Evolutionary conservation across 2,888 invertebrate species (phyloP).

Genomic region (Thyatira batis): DNA sequence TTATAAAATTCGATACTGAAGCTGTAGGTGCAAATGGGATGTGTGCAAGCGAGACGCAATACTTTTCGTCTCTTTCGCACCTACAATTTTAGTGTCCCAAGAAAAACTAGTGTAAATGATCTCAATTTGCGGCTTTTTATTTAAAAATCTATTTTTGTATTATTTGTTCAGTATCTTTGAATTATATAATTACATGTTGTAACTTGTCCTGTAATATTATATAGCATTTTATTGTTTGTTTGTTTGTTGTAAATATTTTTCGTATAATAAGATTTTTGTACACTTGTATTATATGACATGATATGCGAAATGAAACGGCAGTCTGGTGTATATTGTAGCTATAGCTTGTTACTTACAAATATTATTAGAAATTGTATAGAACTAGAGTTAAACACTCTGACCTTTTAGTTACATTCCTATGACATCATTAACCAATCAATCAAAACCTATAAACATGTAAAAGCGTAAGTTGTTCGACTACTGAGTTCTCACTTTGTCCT

Average conservation of each 20-base stretch:
- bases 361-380: neutral
- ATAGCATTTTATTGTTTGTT: neutral
- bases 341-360: slow-evolving; percentile 6
- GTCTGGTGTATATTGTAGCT: slow-evolving; percentile 8
- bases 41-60: too few relatives aligned
- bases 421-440: neutral
- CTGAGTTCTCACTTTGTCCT: neutral
- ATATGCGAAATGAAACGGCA: neutral
- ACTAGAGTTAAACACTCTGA: neutral
- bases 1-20: too few relatives aligned
- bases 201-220: neutral
- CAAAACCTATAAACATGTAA: neutral
- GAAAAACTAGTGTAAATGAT: too few relatives aligned
- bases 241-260: slow-evolving; percentile 6
- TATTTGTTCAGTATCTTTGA: neutral
- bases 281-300: slow-evolving; percentile 3
- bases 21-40: too few relatives aligned
- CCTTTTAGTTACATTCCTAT: neutral
- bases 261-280: slow-evolving; percentile 6
- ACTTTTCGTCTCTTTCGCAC: neutral
- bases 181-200: neutral
- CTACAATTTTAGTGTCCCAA: neutral
- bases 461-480: neutral
- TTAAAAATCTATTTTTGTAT: neutral
- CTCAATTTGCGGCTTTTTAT: too few relatives aligned